Evolutionary conservation across 2,888 invertebrate species (phyloP).

Genomic region (Nezara viridula): DNA sequence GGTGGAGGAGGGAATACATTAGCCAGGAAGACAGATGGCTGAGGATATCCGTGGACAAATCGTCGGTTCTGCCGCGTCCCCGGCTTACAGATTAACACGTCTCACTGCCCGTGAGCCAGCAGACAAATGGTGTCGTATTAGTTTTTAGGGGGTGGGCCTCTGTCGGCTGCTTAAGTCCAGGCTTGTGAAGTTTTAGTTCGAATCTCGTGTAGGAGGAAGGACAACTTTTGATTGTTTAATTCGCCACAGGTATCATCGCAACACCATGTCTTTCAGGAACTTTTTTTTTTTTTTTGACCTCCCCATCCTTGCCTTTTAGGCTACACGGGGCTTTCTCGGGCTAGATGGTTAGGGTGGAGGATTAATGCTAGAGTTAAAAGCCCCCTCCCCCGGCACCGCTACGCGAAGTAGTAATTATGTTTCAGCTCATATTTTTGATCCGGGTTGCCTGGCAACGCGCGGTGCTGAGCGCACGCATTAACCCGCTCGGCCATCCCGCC

Average conservation of each 20-base stretch:
- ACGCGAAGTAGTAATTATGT: no score
- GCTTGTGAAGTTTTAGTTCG: not conserved
- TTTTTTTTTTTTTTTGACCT: no score
- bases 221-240: not conserved
- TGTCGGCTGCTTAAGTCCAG: not conserved
- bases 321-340: no score
- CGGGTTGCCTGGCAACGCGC: no score
- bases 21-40: not conserved
- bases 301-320: no score
- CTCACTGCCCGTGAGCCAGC: not conserved
- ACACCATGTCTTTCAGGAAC: no score
- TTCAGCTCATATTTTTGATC: no score
- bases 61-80: slow-evolving; percentile 9
- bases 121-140: slow-evolving; percentile 9
- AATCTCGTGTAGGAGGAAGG: not conserved
- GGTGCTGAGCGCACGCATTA: no score
- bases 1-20: not conserved
- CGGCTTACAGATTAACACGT: slow-evolving; percentile 28
- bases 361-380: no score
- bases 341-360: no score
- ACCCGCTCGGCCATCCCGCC: no score
- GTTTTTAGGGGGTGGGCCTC: not conserved
- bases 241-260: not conserved
- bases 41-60: not conserved
- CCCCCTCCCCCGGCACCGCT: no score